Evolutionary conservation across 2,888 invertebrate genomes (phyloP).

Genomic region (Mimumesa dahlbomi): DNA sequence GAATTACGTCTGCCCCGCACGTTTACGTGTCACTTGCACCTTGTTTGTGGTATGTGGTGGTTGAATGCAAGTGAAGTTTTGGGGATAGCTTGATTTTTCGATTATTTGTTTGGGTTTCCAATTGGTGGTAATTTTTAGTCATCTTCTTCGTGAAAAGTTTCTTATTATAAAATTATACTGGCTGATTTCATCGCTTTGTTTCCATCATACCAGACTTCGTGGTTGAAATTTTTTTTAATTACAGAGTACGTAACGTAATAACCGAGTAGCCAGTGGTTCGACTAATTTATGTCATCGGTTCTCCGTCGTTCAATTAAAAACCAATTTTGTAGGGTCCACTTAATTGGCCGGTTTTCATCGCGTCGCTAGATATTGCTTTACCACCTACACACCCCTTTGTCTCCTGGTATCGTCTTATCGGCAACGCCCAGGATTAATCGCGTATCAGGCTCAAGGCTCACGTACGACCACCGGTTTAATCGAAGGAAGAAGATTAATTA

Average conservation of each 20-base stretch:
- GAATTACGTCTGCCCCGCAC: conserved; percentile 63
- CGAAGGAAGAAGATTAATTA: conserved; percentile 64
- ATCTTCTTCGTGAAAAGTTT: no score
- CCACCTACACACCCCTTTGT: conserved; percentile 61
- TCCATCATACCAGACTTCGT: conserved; percentile 14
- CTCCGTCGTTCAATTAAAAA: conserved; percentile 69
- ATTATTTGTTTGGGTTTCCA: no score
- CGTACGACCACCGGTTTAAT: conserved; percentile 58
- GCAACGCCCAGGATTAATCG: conserved; percentile 64
- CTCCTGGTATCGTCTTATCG: conserved; percentile 63
- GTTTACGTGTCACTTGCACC: conserved; percentile 10
- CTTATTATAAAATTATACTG: no score
- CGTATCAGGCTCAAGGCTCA: conserved; percentile 62
- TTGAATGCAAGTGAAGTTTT: no score
- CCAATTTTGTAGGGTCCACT: conserved; percentile 66
- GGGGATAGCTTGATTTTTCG: no score
- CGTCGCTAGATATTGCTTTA: conserved; percentile 57
- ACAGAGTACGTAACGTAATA: conserved; percentile 5
- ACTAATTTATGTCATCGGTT: conserved; percentile 63
- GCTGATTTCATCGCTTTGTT: no score
- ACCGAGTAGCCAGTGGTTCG: conserved; percentile 8
- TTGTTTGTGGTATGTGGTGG: no score
- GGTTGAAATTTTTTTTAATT: conserved; percentile 53
- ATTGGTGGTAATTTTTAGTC: no score
- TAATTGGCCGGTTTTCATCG: conserved; percentile 65